phyloP scores from a whole-genome alignment of 2,888 invertebrate genomes.

The Ernsta delagoae region DNA sequence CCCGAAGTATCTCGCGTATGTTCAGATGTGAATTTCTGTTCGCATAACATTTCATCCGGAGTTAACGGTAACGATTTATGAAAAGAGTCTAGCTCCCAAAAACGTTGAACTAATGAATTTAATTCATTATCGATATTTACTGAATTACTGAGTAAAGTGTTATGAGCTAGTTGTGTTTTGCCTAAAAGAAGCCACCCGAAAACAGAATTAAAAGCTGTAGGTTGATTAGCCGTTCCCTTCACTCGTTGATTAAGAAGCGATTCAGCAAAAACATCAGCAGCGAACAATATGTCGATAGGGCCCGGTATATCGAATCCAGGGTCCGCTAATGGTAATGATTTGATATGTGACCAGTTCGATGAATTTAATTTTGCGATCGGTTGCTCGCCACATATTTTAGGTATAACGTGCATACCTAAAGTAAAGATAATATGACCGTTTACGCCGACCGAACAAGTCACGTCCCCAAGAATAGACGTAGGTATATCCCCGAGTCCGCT shows the following conservation, averaged over 20 bases:
- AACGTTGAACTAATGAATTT: slow-evolving; percentile 1
- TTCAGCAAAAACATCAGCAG: slow-evolving; percentile 33
- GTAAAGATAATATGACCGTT: background rate
- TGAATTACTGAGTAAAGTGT: background rate
- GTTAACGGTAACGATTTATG: background rate
- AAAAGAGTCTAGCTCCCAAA: background rate
- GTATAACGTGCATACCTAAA: slow-evolving; percentile 1
- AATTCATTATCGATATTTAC: background rate
- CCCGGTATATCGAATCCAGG: slow-evolving; percentile 22
- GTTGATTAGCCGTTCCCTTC: slow-evolving; percentile 15
- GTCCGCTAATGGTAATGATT: background rate
- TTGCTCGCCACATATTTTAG: slow-evolving; percentile 5
- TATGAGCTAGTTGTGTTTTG: background rate
- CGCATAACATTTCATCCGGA: background rate
- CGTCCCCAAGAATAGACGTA: background rate
- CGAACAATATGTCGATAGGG: slow-evolving; percentile 34
- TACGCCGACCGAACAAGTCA: background rate
- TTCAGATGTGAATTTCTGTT: background rate
- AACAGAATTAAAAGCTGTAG: slow-evolving; percentile 24
- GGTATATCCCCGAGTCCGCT: slow-evolving; percentile 4
- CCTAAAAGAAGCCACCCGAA: slow-evolving; percentile 28
- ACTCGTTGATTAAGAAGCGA: slow-evolving; percentile 26
- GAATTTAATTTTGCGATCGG: background rate
- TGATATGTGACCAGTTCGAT: background rate
- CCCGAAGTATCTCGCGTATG: background rate